Conservation (phyloP, 2,888 invertebrate genomes). For the Spodoptera littoralis region DNA sequence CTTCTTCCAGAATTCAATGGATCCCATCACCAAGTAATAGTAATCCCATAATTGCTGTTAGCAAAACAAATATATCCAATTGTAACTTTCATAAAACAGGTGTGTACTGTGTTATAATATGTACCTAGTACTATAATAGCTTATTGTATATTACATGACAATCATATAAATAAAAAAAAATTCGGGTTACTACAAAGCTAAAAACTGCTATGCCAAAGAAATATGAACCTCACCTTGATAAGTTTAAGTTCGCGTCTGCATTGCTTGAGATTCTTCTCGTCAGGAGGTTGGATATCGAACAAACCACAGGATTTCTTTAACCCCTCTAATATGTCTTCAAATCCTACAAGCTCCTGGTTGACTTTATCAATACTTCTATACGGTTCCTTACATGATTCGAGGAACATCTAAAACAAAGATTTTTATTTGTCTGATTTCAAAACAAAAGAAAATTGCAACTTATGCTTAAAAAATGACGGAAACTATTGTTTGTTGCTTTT, state of each 20-base stretch:
- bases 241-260: constrained; percentile 93
- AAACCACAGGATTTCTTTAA: constrained; percentile 93
- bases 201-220: too few relatives aligned
- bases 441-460: too few relatives aligned
- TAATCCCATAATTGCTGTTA: constrained; percentile 94
- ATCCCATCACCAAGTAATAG: constrained; percentile 93
- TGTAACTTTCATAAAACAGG: not conserved
- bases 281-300: constrained; percentile 96
- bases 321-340: constrained; percentile 91
- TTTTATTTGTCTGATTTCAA: too few relatives aligned
- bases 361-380: constrained; percentile 92
- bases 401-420: constrained; percentile 84
- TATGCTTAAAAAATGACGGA: too few relatives aligned
- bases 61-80: not conserved
- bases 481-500: too few relatives aligned
- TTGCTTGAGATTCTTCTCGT: constrained; percentile 93
- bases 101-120: too few relatives aligned
- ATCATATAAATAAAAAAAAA: not conserved
- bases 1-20: constrained; percentile 97
- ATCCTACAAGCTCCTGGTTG: constrained; percentile 89
- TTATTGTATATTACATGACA: not conserved
- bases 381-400: constrained; percentile 90
- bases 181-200: not conserved
- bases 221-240: constrained; percentile 87
- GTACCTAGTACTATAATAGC: too few relatives aligned